These are phyloP conservation scores for Halocaridina rubra DNA, from an alignment of 2,888 invertebrate species.

Conservation along the genomic window DNA sequence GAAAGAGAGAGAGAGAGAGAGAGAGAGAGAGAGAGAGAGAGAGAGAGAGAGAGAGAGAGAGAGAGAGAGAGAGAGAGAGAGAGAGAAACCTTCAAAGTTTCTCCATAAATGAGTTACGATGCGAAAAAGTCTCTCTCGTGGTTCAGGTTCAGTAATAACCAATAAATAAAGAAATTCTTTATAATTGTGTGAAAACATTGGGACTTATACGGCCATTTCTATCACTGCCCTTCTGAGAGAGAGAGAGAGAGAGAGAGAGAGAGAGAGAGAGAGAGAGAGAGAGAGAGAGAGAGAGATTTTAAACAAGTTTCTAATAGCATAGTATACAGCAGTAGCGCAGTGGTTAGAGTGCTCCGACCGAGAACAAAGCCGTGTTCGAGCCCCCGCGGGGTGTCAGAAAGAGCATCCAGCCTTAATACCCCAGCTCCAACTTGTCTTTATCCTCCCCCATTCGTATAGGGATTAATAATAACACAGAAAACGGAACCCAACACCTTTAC, in stretches of 20 bases:
- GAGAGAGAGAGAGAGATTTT: background rate
- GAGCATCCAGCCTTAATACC: too few relatives aligned
- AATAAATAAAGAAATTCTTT: too few relatives aligned
- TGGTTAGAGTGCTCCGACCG: background rate
- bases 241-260: constrained; percentile 22
- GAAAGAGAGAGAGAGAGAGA: background rate
- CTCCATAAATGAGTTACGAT: background rate
- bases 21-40: background rate
- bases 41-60: background rate
- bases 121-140: background rate
- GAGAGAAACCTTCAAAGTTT: background rate
- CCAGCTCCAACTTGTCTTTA: too few relatives aligned
- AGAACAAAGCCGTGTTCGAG: background rate
- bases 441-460: too few relatives aligned
- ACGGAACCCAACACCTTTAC: too few relatives aligned
- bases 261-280: constrained; percentile 17
- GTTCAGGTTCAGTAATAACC: background rate
- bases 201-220: too few relatives aligned
- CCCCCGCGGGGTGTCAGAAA: too few relatives aligned
- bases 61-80: background rate
- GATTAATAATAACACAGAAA: too few relatives aligned
- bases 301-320: too few relatives aligned
- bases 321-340: too few relatives aligned
- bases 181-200: background rate
- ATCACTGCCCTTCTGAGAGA: too few relatives aligned